Conservation (phyloP, 2,797 vertebrate genomes). For the Spinus pinus region DNA sequence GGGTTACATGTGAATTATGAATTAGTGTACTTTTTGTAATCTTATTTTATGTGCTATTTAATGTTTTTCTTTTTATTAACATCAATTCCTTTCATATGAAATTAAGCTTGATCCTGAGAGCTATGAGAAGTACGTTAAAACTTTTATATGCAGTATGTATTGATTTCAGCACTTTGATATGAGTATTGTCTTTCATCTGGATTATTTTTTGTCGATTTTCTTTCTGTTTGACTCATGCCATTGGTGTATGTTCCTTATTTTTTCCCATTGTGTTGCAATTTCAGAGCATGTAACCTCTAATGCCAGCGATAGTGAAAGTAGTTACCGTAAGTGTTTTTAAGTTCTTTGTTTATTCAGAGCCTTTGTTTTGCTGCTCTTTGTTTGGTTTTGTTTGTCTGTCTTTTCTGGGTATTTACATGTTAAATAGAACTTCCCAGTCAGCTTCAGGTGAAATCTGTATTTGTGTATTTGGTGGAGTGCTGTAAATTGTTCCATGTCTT, state of each 20-base stretch:
- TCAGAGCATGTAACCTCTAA: conserved; percentile 95
- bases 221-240: conserved; percentile 65
- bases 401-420: conserved; percentile 44
- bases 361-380: not conserved
- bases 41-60: conserved; percentile 33
- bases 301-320: conserved; percentile 85
- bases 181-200: conserved; percentile 58
- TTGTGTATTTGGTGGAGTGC: not conserved
- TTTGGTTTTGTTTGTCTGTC: not conserved
- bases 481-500: not conserved
- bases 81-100: conserved; percentile 51
- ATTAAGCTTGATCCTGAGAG: conserved; percentile 55
- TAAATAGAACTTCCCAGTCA: not conserved
- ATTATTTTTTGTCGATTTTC: conserved; percentile 54
- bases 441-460: not conserved
- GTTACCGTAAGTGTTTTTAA: conserved; percentile 81
- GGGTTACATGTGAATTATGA: not conserved
- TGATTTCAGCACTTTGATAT: conserved; percentile 47
- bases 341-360: conserved; percentile 64
- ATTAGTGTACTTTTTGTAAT: not conserved
- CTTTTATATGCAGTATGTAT: conserved; percentile 59
- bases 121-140: conserved; percentile 63
- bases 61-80: conserved; percentile 58
- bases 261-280: conserved; percentile 82
- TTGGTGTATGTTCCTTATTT: conserved; percentile 71